A percentile compares a stretch with the other conserved stretches of the same genome.
Conservation (phyloP, 2,113 vertebrate genomes). For the Scatophagus argus region DNA sequence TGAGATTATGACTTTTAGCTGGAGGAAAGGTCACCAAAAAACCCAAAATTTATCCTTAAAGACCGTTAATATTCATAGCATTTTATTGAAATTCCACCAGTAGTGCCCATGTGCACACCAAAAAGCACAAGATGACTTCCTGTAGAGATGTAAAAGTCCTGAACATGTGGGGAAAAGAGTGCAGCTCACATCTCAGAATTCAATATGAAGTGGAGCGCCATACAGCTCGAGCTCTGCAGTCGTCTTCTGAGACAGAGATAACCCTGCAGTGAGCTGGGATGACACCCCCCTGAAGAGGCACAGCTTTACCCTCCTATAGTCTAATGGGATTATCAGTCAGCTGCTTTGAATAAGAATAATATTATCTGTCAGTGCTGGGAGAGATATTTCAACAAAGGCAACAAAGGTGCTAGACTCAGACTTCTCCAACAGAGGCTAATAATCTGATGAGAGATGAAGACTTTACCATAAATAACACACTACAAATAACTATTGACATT, state of each 20-base stretch:
- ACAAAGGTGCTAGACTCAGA: conserved; percentile 24
- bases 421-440: conserved; percentile 17
- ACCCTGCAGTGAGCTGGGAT: conserved; percentile 52
- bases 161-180: conserved; percentile 47
- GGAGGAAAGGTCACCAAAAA: neutral
- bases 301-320: conserved; percentile 56
- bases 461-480: conserved; percentile 2
- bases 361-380: conserved; percentile 50
- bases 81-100: neutral
- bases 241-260: conserved; percentile 57
- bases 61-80: neutral
- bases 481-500: conserved; percentile 6
- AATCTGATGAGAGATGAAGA: conserved; percentile 10
- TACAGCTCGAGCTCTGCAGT: conserved; percentile 44
- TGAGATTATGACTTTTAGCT: neutral
- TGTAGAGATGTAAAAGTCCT: conserved; percentile 41
- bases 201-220: conserved; percentile 33
- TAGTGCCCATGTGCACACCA: neutral
- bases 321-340: conserved; percentile 70
- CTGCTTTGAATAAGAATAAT: conserved; percentile 69
- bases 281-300: conserved; percentile 58
- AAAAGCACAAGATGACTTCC: conserved; percentile 22
- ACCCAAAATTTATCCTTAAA: neutral
- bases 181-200: conserved; percentile 41
- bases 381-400: conserved; percentile 55